Evolutionary conservation across 1,140 invertebrate genomes (phyloP), one percentile per base, ranked within the genome.

Genomic region (Drusus annulatus): DNA sequence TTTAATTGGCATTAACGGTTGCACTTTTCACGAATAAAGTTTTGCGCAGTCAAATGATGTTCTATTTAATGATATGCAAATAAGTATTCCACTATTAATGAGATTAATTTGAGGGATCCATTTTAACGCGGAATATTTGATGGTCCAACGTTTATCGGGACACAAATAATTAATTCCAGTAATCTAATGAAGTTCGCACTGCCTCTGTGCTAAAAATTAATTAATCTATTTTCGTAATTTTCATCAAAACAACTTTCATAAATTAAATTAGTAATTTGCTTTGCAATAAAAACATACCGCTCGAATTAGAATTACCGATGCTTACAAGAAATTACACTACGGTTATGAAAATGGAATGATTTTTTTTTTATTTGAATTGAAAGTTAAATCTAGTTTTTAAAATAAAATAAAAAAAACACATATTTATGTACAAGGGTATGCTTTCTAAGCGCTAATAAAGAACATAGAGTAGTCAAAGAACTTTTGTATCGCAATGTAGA

Each of bases 41-140:
- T 74, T 68, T 50, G 23, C 51, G 36, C 56, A 75, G 31, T 62
- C 45, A 62, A 78, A 78, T 31, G n/a, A 54, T 28, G 28, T 50
- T 3, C 45, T 23, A 21, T 10, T 63, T 81, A 77, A 81, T 81
- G 75, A 69, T 50, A 77, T 77, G 80, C 65, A 77, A 81, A 81
- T 77, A 74, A 81, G 71, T 69, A 58, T 45, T 75, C 15, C 50
- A 17, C 7, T 13, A 76, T 63, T 76, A 76, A 63, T 76, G 36
- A 76, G 28, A 23, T 63, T 17, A 71, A 71, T 71, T 52, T 71
- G 19, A 51, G 68, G 17, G 68, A 8, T 17, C 68, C 23, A 51
- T 52, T 71, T 52, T 71, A 19, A 71, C 19, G 19, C 50, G 50
- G 68, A 19, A 52, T 52, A 51, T 28, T 28, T 21, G 62, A 31